Evolutionary conservation across 2,888 invertebrate species (phyloP), one percentile per base, ranked within the genome.

Genomic region (Galeruca laticollis): DNA sequence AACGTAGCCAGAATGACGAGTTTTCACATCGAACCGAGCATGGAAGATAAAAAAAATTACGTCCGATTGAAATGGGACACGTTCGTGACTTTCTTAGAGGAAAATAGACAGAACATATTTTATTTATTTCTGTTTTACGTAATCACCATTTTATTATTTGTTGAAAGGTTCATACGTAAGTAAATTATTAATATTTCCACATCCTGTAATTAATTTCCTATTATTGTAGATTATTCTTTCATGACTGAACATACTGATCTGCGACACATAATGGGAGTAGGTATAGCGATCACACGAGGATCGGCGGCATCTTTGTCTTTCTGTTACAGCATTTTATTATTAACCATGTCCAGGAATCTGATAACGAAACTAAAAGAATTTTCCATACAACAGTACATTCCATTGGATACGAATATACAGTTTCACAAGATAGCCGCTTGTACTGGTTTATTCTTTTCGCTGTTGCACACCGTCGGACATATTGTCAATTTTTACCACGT

Each of bases 401-500:
- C 97, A 0, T 85, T 97, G 21, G 98, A 98, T 84, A 94, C 97
- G 0, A 96, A 98, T 81, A 97, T 98, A 65, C 97, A 96, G 81
- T 98, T 98, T 84, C 98, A 98, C 85, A 98, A 98, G 87, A 97
- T 98, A 65, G 96, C 96, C 0, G 98, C 98, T 0, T 94, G 96
- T 78, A 98, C 98, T 0, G 97, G 96, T 0, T 87, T 97, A 0
- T 96, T 98, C 86, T 98, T 98, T 86, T 95, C 97, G 0, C 87
- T 97, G 0, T 87, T 97, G 0, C 98, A 98, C 82, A 95, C 97
- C 0, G 92, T 96, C 2, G 98, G 98, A 0, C 98, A 98, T 81
- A 93, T 98, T 83, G 95, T 98, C 37, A 98, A 98, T 86, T 98
- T 98, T 86, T 98, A 98, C 84, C 98, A 98, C 82, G 95, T 98